These are phyloP conservation scores for Nomada ferruginata DNA, from an alignment of 2,888 invertebrate species.

Conservation along the genomic window DNA sequence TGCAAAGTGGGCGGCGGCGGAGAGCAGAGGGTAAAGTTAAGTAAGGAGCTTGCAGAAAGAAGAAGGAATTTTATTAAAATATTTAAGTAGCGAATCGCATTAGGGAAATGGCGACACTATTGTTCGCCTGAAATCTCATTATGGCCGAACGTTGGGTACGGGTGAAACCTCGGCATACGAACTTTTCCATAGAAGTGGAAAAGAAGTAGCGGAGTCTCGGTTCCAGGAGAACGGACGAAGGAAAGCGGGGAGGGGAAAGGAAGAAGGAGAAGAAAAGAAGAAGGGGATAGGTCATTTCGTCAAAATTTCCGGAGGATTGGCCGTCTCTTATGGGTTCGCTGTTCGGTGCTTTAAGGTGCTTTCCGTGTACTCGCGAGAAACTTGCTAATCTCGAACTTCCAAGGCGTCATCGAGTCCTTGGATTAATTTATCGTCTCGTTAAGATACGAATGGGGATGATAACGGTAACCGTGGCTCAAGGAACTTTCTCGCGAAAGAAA, in stretches of 20 bases:
- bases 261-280: neutral
- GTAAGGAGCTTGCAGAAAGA: slow-evolving; percentile 67
- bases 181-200: slow-evolving; percentile 67
- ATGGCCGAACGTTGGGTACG: slow-evolving; percentile 59
- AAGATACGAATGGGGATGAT: slow-evolving; percentile 37
- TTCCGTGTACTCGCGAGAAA: slow-evolving; percentile 56
- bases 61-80: slow-evolving; percentile 79
- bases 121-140: slow-evolving; percentile 78
- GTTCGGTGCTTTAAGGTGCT: slow-evolving; percentile 50
- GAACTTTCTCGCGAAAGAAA: slow-evolving; percentile 10
- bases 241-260: neutral
- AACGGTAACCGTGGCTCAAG: slow-evolving; percentile 31
- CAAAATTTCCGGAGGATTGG: slow-evolving; percentile 58
- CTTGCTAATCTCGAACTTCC: slow-evolving; percentile 54
- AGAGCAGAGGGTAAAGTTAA: slow-evolving; percentile 60
- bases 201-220: slow-evolving; percentile 47
- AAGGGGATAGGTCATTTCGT: slow-evolving; percentile 41
- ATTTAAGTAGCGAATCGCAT: slow-evolving; percentile 79
- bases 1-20: slow-evolving; percentile 58
- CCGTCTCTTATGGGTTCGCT: slow-evolving; percentile 36
- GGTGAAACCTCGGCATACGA: slow-evolving; percentile 68
- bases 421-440: slow-evolving; percentile 56
- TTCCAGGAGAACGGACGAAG: neutral
- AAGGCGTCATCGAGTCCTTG: slow-evolving; percentile 35
- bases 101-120: slow-evolving; percentile 78